phyloP scores from a whole-genome alignment of 2,113 vertebrate species.

The Chaetorhynchus papuensis region DNA sequence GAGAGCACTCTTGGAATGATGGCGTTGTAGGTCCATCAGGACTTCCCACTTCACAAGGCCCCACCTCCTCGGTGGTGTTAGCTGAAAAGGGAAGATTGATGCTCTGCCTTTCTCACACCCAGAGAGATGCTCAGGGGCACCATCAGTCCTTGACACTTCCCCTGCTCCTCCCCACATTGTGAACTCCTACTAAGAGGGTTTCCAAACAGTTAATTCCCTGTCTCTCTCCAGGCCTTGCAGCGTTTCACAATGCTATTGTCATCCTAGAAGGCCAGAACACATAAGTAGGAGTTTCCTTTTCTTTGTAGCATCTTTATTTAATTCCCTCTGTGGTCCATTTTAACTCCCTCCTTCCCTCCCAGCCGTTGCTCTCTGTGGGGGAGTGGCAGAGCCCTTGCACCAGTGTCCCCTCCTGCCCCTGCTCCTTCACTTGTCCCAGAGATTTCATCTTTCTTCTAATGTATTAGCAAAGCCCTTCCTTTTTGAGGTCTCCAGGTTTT shows the following conservation, averaged over 20 bases:
- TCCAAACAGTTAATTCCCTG: slow-evolving; percentile 4
- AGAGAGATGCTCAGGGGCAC: neutral
- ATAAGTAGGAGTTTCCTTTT: neutral
- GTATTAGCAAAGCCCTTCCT: neutral
- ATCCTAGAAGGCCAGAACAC: slow-evolving; percentile 17
- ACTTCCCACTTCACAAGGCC: neutral
- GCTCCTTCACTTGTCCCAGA: neutral
- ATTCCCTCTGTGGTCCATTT: slow-evolving; percentile 8
- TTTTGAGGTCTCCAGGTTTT: neutral
- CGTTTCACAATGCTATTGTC: slow-evolving; percentile 39
- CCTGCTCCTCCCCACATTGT: neutral
- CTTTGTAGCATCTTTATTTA: slow-evolving; percentile 14
- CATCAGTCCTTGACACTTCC: neutral
- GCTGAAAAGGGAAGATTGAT: neutral
- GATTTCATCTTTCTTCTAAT: neutral
- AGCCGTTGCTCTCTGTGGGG: fast-evolving
- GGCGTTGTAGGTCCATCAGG: fast-evolving
- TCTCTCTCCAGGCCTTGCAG: neutral
- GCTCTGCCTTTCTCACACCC: neutral
- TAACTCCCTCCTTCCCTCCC: neutral
- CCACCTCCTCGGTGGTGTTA: neutral
- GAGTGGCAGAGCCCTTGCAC: neutral
- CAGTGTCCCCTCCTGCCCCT: neutral
- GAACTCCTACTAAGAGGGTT: neutral
- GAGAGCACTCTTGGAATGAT: neutral